These are phyloP conservation scores for Danio albolineatus DNA, from an alignment of 2,797 vertebrate genomes.

Conservation along the genomic window DNA sequence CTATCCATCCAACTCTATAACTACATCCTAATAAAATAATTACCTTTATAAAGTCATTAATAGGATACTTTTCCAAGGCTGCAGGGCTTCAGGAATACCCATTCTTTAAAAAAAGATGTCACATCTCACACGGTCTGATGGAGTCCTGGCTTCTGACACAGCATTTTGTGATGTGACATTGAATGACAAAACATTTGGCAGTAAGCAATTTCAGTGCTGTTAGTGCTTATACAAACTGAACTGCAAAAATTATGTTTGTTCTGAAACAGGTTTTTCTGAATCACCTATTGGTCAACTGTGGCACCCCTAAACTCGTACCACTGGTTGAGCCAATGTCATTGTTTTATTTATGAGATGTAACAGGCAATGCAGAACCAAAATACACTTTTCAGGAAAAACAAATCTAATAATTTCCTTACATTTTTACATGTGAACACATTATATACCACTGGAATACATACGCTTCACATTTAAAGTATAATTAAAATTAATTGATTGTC, in stretches of 20 bases:
- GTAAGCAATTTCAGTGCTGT: not conserved
- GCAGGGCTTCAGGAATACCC: not conserved
- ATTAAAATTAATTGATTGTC: not conserved
- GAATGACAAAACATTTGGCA: not conserved
- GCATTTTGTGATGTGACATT: not conserved
- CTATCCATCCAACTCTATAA: not conserved
- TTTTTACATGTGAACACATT: not conserved
- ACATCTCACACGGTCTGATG: constrained; percentile 30
- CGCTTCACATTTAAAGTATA: not conserved
- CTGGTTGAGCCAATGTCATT: not conserved
- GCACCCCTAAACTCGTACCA: not conserved
- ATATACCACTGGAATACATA: not conserved
- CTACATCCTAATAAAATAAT: too few species aligned
- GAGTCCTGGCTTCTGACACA: constrained; percentile 27
- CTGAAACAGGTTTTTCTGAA: not conserved
- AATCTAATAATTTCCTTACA: not conserved
- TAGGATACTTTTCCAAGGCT: not conserved
- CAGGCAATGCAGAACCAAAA: not conserved
- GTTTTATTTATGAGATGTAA: not conserved
- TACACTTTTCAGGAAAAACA: not conserved
- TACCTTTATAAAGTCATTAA: too few species aligned
- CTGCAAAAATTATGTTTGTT: not conserved
- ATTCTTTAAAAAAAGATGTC: constrained; percentile 6
- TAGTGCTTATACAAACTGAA: not conserved
- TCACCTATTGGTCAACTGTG: not conserved